Conservation (phyloP, 2,888 invertebrate species). For the Sphecodes monilicornis region DNA sequence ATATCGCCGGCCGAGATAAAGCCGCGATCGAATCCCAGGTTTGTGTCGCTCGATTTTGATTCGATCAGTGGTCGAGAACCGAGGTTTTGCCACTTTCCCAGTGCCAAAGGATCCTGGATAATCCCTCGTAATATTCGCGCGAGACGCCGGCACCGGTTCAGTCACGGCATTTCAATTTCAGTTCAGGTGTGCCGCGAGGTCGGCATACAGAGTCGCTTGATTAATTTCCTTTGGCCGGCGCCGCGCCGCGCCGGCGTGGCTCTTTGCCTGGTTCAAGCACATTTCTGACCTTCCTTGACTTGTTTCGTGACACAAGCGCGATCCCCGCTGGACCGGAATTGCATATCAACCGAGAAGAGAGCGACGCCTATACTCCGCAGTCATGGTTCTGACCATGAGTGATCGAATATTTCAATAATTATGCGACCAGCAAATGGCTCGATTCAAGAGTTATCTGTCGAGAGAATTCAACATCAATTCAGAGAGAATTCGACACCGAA, state of each 20-base stretch:
- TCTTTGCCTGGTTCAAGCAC: conserved; percentile 51
- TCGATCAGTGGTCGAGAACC: conserved; percentile 17
- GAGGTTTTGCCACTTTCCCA: conserved; percentile 50
- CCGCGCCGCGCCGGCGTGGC: conserved; percentile 34
- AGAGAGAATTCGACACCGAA: background rate
- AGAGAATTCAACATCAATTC: background rate
- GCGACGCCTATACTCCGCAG: background rate
- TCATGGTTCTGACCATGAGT: background rate
- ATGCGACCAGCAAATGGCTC: background rate
- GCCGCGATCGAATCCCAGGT: conserved; percentile 12
- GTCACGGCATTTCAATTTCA: conserved; percentile 70
- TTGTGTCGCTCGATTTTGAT: conserved; percentile 13
- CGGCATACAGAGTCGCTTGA: conserved; percentile 68
- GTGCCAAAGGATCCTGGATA: conserved; percentile 41
- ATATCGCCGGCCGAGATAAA: background rate
- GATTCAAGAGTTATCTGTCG: background rate
- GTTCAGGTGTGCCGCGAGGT: conserved; percentile 61
- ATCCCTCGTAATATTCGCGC: conserved; percentile 69
- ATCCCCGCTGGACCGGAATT: background rate
- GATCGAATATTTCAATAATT: conserved; percentile 52
- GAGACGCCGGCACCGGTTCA: conserved; percentile 27
- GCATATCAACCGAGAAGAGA: conserved; percentile 40
- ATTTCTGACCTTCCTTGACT: conserved; percentile 66
- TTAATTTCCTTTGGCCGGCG: conserved; percentile 69
- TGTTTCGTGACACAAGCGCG: conserved; percentile 17